phyloP scores from a whole-genome alignment of 1,140 invertebrate genomes.

The Rhagoletis pomonella region DNA sequence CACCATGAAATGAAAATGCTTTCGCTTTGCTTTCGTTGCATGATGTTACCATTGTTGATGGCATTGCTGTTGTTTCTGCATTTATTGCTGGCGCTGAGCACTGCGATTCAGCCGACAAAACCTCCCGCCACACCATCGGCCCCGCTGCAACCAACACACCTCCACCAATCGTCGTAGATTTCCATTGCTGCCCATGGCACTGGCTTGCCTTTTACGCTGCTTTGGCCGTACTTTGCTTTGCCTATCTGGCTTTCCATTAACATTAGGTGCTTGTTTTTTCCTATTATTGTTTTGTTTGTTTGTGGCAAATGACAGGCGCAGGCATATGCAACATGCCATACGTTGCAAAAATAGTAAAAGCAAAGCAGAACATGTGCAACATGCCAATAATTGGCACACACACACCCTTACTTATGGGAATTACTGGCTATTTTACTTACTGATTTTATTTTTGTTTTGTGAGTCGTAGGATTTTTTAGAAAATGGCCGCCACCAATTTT shows the following conservation, averaged over 20 bases:
- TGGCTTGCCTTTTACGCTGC: neutral
- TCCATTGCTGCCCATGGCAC: neutral
- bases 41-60: neutral
- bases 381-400: conserved; percentile 38
- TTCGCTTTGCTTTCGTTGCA: conserved; percentile 30
- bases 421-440: neutral
- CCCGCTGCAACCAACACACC: neutral
- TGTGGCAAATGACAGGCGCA: conserved; percentile 47
- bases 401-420: neutral
- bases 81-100: conserved; percentile 4
- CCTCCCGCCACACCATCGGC: neutral
- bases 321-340: conserved; percentile 33
- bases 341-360: neutral
- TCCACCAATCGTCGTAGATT: neutral
- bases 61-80: conserved; percentile 20
- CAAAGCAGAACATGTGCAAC: conserved; percentile 4
- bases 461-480: neutral
- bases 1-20: conserved; percentile 6
- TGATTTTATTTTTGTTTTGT: neutral
- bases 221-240: conserved; percentile 13
- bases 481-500: conserved; percentile 47
- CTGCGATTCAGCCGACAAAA: conserved; percentile 9
- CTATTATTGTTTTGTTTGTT: conserved; percentile 15
- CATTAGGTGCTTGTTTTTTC: neutral
- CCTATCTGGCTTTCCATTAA: conserved; percentile 32